A percentile compares a stretch with the other conserved stretches of the same genome.
These are phyloP conservation scores for Lagenorhynchus albirostris DNA, from an alignment of 2,113 vertebrate species.

Conservation along the genomic window DNA sequence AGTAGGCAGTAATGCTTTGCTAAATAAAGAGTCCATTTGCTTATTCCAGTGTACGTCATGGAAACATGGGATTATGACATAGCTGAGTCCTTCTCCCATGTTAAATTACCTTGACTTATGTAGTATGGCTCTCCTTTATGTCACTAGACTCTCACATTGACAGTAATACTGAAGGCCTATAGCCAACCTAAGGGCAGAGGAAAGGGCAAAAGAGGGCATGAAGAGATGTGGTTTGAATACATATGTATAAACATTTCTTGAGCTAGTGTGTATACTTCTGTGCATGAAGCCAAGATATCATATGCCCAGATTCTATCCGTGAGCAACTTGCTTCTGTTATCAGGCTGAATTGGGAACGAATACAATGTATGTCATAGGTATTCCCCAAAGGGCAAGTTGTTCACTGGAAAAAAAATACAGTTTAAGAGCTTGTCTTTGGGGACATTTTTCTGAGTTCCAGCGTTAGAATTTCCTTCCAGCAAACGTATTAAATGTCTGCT, in stretches of 20 bases:
- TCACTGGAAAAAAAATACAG: background rate
- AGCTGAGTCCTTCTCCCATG: too few relatives aligned
- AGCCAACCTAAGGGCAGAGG: background rate
- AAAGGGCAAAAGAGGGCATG: background rate
- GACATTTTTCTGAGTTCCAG: background rate
- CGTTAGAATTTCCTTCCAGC: background rate
- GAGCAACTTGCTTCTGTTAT: background rate
- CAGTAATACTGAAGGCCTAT: accelerated
- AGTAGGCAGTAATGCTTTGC: background rate
- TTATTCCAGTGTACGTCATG: background rate
- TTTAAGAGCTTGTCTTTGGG: background rate
- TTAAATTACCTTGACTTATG: background rate
- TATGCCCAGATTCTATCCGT: background rate
- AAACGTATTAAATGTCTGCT: background rate
- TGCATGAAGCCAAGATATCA: accelerated
- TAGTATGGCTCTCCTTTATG: background rate
- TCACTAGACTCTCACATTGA: background rate
- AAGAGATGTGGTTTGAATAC: background rate
- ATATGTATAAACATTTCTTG: background rate
- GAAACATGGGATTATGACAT: background rate
- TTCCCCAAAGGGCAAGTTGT: background rate
- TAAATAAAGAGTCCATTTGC: background rate
- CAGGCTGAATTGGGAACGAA: background rate
- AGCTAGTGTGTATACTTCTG: background rate
- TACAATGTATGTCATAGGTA: background rate